phyloP scores from a whole-genome alignment of 2,888 invertebrate species.

The Stenodera caucasica region DNA sequence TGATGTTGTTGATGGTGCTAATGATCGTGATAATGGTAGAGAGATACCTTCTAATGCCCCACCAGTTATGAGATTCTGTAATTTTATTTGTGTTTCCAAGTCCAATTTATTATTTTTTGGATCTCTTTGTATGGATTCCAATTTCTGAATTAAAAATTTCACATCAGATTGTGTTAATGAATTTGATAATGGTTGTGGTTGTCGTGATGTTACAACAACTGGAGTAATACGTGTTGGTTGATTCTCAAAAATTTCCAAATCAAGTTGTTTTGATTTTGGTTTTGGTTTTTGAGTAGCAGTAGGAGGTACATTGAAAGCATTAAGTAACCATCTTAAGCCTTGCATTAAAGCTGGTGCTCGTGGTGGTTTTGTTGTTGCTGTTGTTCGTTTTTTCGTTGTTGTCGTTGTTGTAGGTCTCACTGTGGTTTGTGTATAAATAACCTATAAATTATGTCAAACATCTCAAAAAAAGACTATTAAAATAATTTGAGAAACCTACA shows the following conservation, averaged over 20 bases:
- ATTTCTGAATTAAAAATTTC: constrained; percentile 45
- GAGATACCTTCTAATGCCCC: constrained; percentile 27
- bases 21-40: constrained; percentile 37
- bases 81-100: constrained; percentile 43
- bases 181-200: constrained; percentile 31
- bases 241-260: constrained; percentile 15
- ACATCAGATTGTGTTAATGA: constrained; percentile 46
- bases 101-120: constrained; percentile 48
- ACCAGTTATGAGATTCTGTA: constrained; percentile 43
- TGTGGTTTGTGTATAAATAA: constrained; percentile 30
- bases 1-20: constrained; percentile 37
- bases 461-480: not conserved
- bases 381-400: constrained; percentile 47
- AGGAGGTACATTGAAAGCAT: constrained; percentile 46
- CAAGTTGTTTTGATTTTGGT: constrained; percentile 18
- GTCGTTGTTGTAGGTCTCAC: constrained; percentile 36
- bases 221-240: constrained; percentile 50
- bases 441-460: not conserved
- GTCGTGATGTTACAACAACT: constrained; percentile 45
- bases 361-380: constrained; percentile 53
- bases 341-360: constrained; percentile 51
- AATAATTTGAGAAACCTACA: not conserved
- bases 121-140: constrained; percentile 50
- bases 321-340: constrained; percentile 53
- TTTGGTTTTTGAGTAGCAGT: constrained; percentile 36